These are phyloP conservation scores for Lepidochrysops patricia DNA, from an alignment of 2,888 invertebrate species.

Conservation along the genomic window DNA sequence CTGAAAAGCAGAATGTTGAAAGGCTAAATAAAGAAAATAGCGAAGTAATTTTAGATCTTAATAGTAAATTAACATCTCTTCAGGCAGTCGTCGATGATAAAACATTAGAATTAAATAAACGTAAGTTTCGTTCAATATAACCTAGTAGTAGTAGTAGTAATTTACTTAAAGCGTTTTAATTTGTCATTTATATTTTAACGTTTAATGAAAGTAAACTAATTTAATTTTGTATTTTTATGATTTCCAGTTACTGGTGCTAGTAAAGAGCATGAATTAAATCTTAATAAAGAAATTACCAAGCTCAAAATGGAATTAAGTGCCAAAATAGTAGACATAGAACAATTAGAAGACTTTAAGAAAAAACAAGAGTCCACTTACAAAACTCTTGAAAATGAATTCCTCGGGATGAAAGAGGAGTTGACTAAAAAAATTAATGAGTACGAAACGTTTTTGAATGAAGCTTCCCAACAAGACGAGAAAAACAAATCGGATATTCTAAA, in stretches of 20 bases:
- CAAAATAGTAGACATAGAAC: conserved; percentile 71
- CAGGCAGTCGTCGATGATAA: conserved; percentile 69
- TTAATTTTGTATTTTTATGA: not conserved
- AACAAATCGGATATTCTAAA: conserved; percentile 55
- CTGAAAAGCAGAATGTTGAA: conserved; percentile 63
- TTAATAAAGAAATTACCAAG: conserved; percentile 69
- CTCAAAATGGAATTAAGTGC: conserved; percentile 72
- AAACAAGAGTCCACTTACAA: conserved; percentile 52
- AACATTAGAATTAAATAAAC: conserved; percentile 66
- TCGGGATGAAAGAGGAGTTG: conserved; percentile 51
- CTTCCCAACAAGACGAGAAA: conserved; percentile 56
- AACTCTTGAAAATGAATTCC: conserved; percentile 54
- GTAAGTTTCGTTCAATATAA: too few relatives aligned
- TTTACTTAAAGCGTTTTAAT: too few relatives aligned
- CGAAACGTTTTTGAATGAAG: conserved; percentile 56
- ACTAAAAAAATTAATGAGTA: conserved; percentile 62
- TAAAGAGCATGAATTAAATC: conserved; percentile 66
- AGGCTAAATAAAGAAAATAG: conserved; percentile 63
- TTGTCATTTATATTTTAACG: too few relatives aligned
- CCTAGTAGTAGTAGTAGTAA: too few relatives aligned
- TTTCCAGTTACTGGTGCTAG: conserved; percentile 55
- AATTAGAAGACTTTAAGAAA: conserved; percentile 53
- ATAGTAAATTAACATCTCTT: conserved; percentile 58
- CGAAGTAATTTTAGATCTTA: conserved; percentile 63
- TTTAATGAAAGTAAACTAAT: not conserved